These are phyloP conservation scores for Axis porcinus DNA, from an alignment of 2,113 vertebrate species.

Conservation along the genomic window DNA sequence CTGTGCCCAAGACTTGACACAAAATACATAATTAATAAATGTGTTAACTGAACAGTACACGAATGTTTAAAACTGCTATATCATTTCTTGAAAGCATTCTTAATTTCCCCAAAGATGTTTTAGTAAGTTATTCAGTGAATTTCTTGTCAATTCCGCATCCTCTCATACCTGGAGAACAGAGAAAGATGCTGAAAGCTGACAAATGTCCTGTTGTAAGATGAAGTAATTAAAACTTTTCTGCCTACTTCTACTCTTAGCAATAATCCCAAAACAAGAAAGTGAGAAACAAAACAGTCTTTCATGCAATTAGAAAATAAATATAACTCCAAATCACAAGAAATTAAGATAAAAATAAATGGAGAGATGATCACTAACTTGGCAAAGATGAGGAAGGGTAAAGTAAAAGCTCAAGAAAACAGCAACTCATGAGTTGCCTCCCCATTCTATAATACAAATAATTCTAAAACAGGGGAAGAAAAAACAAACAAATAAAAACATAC, in stretches of 20 bases:
- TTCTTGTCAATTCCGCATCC: neutral
- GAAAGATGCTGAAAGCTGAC: neutral
- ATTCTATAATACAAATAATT: neutral
- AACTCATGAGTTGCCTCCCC: neutral
- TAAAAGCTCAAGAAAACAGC: neutral
- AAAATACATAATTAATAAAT: neutral
- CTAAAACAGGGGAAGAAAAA: neutral
- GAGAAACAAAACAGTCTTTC: neutral
- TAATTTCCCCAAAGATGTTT: neutral
- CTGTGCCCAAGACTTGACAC: neutral
- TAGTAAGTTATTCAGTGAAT: neutral
- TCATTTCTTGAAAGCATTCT: neutral
- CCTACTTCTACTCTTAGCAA: neutral
- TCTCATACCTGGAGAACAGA: neutral
- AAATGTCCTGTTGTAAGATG: neutral
- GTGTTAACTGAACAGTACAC: neutral
- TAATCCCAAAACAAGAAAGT: neutral
- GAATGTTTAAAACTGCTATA: neutral
- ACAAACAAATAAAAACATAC: neutral
- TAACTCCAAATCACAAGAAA: conserved; percentile 27
- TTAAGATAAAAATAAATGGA: neutral
- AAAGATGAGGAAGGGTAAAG: neutral
- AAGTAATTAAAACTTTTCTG: neutral
- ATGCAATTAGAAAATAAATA: neutral
- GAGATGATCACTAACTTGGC: neutral